Evolutionary conservation across 2,113 vertebrate species (phyloP), one percentile per base, ranked within the genome.

Genomic region (Psilopogon haemacephalus): DNA sequence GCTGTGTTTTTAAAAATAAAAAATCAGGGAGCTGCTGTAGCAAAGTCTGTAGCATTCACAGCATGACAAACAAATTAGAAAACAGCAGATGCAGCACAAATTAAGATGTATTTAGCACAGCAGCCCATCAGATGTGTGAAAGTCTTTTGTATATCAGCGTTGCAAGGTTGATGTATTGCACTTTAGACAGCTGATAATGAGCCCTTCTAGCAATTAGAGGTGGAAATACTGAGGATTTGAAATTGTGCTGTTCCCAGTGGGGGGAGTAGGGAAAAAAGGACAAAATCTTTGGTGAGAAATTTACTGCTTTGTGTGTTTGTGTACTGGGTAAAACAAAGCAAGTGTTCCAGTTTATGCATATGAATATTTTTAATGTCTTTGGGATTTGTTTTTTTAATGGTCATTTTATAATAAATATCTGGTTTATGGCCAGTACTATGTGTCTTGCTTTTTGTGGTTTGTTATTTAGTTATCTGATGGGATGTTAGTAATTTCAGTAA

Each of bases 41-140:
- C 96, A 97, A 94, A 97, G 81, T 97, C 97, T 96, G 96, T 93
- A 96, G 92, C 94, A 84, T 96, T 98, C 98, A 93, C 98, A 98
- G 97, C 97, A 97, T 97, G 97, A 97, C 97, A 98, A 97, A 97
- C 97, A 98, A 97, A 98, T 98, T 97, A 98, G 97, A 97, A 98
- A 98, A 97, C 97, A 98, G 98, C 98, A 98, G 97, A 98, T 98
- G 98, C 96, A 98, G 98, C 97, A 98, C 98, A 98, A 98, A 98
- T 98, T 98, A 98, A 98, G 97, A 98, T 98, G 98, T 98, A 98
- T 98, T 98, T 98, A 98, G 97, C 97, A 97, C 97, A 97, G 97
- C 98, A 97, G 97, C 96, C 97, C 97, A 97, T 98, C 97, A 97
- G 95, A 98, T 98, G 97, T 98, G 98, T 97, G 97, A 97, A 97